Percentiles rank a stretch among this genome's conserved stretches.
phyloP scores from a whole-genome alignment of 2,113 vertebrate species.

The Etheostoma cragini region DNA sequence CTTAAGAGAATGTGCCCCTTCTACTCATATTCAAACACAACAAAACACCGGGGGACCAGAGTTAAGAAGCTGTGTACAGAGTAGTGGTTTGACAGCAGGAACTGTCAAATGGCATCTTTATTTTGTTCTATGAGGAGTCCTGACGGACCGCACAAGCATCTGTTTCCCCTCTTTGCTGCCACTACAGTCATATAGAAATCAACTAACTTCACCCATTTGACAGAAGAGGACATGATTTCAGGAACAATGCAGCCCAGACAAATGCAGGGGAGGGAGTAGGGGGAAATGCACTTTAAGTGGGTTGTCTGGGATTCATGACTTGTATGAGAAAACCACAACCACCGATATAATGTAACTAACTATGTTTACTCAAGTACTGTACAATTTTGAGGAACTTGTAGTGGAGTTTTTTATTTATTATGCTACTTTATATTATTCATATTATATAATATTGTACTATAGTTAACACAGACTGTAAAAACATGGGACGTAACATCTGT shows the following conservation, averaged over 20 bases:
- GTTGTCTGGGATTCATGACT: not conserved
- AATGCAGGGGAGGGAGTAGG: constrained; percentile 5
- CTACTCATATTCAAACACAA: constrained; percentile 57
- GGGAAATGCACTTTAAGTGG: not conserved
- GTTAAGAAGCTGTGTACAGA: constrained; percentile 62
- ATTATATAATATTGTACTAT: too few relatives aligned
- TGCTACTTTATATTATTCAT: not conserved
- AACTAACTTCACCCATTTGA: constrained; percentile 51
- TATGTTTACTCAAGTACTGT: not conserved
- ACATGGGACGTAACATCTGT: too few relatives aligned
- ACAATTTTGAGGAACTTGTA: not conserved
- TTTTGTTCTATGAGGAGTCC: constrained; percentile 71
- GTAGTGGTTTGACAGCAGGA: constrained; percentile 76
- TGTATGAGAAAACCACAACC: not conserved
- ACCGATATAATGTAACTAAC: not conserved
- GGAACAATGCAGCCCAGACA: constrained; percentile 22
- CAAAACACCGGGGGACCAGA: constrained; percentile 57
- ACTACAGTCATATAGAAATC: constrained; percentile 58
- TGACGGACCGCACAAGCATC: constrained; percentile 71
- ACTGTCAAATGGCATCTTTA: constrained; percentile 80
- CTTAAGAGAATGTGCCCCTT: constrained; percentile 40
- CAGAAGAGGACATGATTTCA: constrained; percentile 41
- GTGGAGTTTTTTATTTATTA: not conserved
- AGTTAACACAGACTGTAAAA: too few relatives aligned
- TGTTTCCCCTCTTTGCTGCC: constrained; percentile 67